Evolutionary conservation across 2,797 vertebrate genomes (phyloP).

Genomic region (Rhodeus uyekii): DNA sequence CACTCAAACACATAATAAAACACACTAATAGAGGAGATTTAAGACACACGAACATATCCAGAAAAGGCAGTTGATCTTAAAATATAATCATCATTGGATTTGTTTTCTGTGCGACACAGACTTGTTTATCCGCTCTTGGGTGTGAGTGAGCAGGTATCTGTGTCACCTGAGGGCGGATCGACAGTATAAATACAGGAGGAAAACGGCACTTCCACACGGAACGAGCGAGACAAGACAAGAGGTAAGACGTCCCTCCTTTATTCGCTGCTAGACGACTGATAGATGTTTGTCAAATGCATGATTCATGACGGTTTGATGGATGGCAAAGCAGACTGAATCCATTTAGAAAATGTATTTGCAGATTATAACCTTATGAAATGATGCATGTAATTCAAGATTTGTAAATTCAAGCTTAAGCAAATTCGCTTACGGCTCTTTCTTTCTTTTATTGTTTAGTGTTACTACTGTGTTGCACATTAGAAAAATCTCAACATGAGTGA

Average conservation of each 20-base stretch:
- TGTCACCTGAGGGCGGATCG: constrained; percentile 19
- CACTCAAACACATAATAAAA: neutral
- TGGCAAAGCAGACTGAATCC: neutral
- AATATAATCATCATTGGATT: neutral
- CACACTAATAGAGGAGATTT: no score
- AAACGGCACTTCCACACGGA: neutral
- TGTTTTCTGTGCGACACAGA: neutral
- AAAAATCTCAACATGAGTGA: neutral
- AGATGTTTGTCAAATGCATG: neutral
- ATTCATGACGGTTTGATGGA: neutral
- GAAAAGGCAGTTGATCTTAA: neutral
- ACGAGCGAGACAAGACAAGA: neutral
- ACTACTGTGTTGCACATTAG: neutral
- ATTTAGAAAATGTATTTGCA: neutral
- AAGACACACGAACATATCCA: neutral
- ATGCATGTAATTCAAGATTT: neutral
- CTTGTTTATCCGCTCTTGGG: constrained; percentile 9
- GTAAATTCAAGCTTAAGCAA: neutral
- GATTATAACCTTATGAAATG: neutral
- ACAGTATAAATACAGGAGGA: constrained; percentile 12
- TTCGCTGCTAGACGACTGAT: neutral
- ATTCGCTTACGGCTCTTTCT: neutral
- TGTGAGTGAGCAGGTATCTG: neutral
- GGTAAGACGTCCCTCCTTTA: constrained; percentile 19
- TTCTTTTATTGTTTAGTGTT: neutral